These are phyloP conservation scores for Melitaea cinxia DNA, from an alignment of 1,140 invertebrate genomes.

Conservation along the genomic window DNA sequence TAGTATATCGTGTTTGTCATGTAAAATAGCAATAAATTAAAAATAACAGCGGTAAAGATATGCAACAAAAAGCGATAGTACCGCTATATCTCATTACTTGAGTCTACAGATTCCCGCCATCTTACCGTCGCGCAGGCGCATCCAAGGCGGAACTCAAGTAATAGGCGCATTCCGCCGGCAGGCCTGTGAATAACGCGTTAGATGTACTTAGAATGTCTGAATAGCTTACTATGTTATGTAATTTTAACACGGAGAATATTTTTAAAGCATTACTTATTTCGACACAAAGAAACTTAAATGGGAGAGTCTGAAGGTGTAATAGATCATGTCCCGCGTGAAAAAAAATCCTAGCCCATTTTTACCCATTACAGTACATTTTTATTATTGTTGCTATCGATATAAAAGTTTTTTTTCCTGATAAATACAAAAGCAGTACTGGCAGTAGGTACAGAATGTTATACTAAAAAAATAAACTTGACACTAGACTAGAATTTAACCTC, in stretches of 20 bases:
- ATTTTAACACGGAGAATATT: neutral
- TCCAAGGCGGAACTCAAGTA: constrained; percentile 68
- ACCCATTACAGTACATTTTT: no score
- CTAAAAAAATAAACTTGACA: no score
- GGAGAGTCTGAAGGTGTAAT: no score
- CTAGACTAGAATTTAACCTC: no score
- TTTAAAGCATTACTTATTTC: neutral
- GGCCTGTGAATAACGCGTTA: constrained; percentile 55
- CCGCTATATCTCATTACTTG: constrained; percentile 35
- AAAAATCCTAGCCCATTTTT: no score
- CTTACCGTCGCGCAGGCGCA: constrained; percentile 53
- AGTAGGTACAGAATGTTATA: no score
- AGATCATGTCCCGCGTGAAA: no score
- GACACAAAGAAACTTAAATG: neutral
- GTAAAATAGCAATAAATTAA: neutral
- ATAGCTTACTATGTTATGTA: constrained; percentile 36
- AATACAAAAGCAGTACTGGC: no score
- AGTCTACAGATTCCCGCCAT: constrained; percentile 55
- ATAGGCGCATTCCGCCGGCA: constrained; percentile 60
- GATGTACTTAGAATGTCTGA: constrained; percentile 61
- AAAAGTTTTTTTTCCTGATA: no score
- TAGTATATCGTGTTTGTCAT: no score
- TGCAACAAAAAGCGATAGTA: constrained; percentile 10
- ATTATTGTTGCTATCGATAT: no score
- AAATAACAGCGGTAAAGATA: neutral